Percentiles rank a stretch among this genome's conserved stretches.
These are phyloP conservation scores for Phoxinus dragarum DNA, from an alignment of 2,797 vertebrate species.

Conservation along the genomic window DNA sequence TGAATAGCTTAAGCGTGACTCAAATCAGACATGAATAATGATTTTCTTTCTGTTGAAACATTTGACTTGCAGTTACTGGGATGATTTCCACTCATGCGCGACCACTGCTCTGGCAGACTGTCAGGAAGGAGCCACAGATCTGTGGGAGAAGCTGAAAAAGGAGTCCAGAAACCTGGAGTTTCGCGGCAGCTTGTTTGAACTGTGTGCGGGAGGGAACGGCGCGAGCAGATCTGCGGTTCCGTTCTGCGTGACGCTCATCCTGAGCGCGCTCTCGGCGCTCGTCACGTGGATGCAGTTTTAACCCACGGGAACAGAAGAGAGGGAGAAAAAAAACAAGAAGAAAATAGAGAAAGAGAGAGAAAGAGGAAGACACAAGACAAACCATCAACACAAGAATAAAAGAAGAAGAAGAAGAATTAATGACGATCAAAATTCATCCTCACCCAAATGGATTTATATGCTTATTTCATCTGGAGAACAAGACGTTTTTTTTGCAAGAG, in stretches of 20 bases:
- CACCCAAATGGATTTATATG: slow-evolving; percentile 83
- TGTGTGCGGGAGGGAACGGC: slow-evolving; percentile 86
- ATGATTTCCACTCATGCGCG: slow-evolving; percentile 95
- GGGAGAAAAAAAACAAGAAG: slow-evolving; percentile 29
- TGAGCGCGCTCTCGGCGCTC: slow-evolving; percentile 84
- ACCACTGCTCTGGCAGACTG: slow-evolving; percentile 95
- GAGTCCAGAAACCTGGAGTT: slow-evolving; percentile 96
- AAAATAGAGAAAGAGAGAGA: neutral
- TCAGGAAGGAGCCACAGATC: slow-evolving; percentile 94
- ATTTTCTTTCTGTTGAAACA: slow-evolving; percentile 41
- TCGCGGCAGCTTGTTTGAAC: slow-evolving; percentile 97
- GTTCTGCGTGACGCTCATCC: slow-evolving; percentile 77
- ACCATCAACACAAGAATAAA: slow-evolving; percentile 55
- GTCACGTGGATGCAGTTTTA: slow-evolving; percentile 91
- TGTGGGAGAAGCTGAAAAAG: slow-evolving; percentile 98
- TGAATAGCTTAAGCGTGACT: neutral
- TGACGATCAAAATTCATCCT: slow-evolving; percentile 72
- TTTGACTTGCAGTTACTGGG: slow-evolving; percentile 89
- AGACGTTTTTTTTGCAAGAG: slow-evolving; percentile 60
- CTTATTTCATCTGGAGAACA: slow-evolving; percentile 56
- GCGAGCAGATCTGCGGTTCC: slow-evolving; percentile 72
- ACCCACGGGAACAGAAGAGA: slow-evolving; percentile 60
- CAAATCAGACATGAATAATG: slow-evolving; percentile 30
- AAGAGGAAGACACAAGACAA: slow-evolving; percentile 43
- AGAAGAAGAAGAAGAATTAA: slow-evolving; percentile 55